A percentile compares a stretch with the other conserved stretches of the same genome.
Conservation (phyloP, 2,888 invertebrate species). For the Amphipoea oculea region DNA sequence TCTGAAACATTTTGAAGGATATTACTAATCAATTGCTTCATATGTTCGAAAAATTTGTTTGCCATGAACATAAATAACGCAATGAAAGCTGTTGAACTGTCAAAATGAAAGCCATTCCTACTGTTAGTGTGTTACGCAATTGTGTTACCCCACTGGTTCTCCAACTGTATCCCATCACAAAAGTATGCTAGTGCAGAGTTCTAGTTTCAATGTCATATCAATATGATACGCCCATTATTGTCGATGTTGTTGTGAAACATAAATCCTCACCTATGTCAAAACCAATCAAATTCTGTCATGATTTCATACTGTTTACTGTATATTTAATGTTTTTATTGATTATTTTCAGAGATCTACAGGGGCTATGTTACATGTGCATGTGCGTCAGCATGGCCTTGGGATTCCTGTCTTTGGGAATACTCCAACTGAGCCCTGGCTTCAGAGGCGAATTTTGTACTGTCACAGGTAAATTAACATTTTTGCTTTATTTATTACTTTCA, state of each 20-base stretch:
- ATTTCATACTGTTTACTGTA: not conserved
- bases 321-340: slow-evolving; percentile 2
- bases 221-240: slow-evolving; percentile 25
- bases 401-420: slow-evolving; percentile 90
- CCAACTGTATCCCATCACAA: not conserved
- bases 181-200: not conserved
- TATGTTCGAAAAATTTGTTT: not conserved
- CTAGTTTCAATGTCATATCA: slow-evolving; percentile 7
- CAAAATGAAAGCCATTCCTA: not conserved
- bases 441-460: slow-evolving; percentile 85
- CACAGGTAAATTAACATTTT: slow-evolving; percentile 81
- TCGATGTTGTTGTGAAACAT: slow-evolving; percentile 21
- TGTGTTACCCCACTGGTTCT: no score
- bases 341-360: slow-evolving; percentile 90
- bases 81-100: not conserved
- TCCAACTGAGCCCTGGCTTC: slow-evolving; percentile 87
- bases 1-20: not conserved
- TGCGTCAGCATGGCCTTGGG: slow-evolving; percentile 91
- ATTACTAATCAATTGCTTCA: not conserved
- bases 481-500: not conserved
- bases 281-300: not conserved
- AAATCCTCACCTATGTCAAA: not conserved
- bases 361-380: slow-evolving; percentile 91
- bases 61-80: not conserved
- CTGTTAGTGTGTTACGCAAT: not conserved